Evolutionary conservation across 2,113 vertebrate genomes (phyloP), one percentile per base, ranked within the genome.

Genomic region (Phylloscopus trochiloides): DNA sequence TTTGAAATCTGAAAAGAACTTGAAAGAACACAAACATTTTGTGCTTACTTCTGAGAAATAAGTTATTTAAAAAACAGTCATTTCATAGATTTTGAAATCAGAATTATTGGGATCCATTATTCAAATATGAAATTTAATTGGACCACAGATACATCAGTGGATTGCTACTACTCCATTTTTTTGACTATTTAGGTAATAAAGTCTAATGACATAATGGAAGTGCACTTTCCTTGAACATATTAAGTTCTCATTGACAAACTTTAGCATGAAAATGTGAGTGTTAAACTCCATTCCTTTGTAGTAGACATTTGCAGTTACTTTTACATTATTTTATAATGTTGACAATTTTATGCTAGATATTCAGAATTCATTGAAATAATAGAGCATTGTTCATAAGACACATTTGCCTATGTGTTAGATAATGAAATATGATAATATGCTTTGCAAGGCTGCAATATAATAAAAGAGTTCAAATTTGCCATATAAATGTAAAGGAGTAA

Each of bases 361-460:
- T 96, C 79, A 66, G 68, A 94, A 73, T 93, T 95, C 76, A 92
- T 94, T 97, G 72, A 62, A 93, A 73, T 95, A 96, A 90, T 80
- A 92, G 68, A 90, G 48, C 55, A 81, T 92, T 96, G 92, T 86
- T 94, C 38, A 21, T 86, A 92, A 84, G 91, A 92, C n/a, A 70
- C 79, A 79, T 76, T 90, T 94, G 79, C 79, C 34, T 92, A 54
- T 80, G 86, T 94, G 79, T 72, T 94, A 91, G 88, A 86, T 96
- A 96, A 94, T 88, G 92, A 94, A 94, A 96, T 92, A 94, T 76
- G 66, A 65, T 93, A 88, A 93, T 91, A 90, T 83, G 55, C 67
- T 84, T 96, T 92, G 72, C 67, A 71, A 92, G 59, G 32, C 63
- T 97, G 83, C 68, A 80, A 45, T 80, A 43, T 84, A 88, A 83